Evolutionary conservation across 2,113 vertebrate genomes (phyloP).

Genomic region (Gadus macrocephalus): DNA sequence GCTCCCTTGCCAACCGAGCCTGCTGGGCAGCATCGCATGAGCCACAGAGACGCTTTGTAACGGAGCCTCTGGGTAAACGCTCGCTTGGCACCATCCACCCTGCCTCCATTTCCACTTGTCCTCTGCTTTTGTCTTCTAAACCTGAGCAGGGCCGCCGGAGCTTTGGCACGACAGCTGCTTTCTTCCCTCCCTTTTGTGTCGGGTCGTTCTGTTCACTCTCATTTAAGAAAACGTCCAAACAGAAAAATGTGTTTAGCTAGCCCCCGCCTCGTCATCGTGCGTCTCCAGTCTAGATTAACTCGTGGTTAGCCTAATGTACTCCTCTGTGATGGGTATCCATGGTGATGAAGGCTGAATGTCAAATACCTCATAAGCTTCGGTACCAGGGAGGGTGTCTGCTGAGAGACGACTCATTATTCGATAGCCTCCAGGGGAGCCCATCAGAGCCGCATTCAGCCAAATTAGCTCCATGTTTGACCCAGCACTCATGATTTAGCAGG

Average conservation of each 20-base stretch:
- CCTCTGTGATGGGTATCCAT: not conserved
- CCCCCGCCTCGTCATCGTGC: not conserved
- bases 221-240: not conserved
- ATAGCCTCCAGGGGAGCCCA: conserved; percentile 10
- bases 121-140: not conserved
- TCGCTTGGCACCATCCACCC: not conserved
- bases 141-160: not conserved
- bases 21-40: not conserved
- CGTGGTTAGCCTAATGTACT: not conserved
- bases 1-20: not conserved
- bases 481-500: conserved; percentile 3
- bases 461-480: conserved; percentile 30
- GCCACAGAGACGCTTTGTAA: not conserved
- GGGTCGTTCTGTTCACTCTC: not conserved
- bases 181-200: not conserved
- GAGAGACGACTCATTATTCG: conserved; percentile 12
- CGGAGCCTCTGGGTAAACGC: not conserved
- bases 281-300: not conserved
- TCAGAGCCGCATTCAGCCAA: conserved; percentile 18
- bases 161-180: conserved; percentile 3
- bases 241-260: not conserved
- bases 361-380: not conserved
- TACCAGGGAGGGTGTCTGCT: not conserved
- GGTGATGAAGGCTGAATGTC: conserved; percentile 7
- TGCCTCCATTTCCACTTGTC: not conserved